These are phyloP conservation scores for Pocillopora meandrina DNA, from an alignment of 92 coral and sea anemone genomes.

Conservation along the genomic window DNA sequence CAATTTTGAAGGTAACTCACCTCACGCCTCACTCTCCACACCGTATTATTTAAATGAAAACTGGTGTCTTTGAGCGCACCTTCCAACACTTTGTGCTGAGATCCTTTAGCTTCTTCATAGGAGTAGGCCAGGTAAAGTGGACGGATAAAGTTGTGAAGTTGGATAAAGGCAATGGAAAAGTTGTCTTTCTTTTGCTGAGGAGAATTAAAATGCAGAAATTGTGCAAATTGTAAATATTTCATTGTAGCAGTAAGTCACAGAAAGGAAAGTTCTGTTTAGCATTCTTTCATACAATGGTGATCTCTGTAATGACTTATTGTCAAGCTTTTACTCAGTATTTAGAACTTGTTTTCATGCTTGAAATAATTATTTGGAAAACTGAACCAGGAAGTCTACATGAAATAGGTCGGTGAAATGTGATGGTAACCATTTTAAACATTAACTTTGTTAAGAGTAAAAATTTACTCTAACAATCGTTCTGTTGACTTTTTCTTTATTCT, in stretches of 20 bases:
- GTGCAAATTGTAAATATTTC: not conserved
- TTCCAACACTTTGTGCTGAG: not conserved
- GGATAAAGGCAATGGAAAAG: constrained; percentile 1
- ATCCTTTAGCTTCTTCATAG: constrained; percentile 13
- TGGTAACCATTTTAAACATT: too few relatives aligned
- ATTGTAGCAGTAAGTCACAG: not conserved
- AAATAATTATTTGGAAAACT: too few relatives aligned
- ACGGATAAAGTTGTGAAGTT: not conserved
- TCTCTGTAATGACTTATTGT: too few relatives aligned
- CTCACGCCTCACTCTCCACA: not conserved
- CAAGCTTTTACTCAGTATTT: too few relatives aligned
- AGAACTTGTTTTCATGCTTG: too few relatives aligned
- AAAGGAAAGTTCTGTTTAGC: not conserved
- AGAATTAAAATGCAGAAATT: not conserved
- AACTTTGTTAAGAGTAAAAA: too few relatives aligned
- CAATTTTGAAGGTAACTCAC: not conserved
- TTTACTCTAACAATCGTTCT: too few relatives aligned
- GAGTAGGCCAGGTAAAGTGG: constrained; percentile 25
- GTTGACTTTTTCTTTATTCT: too few relatives aligned
- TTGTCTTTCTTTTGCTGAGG: constrained; percentile 6
- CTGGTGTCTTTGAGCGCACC: not conserved
- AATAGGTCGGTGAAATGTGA: too few relatives aligned
- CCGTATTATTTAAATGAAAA: not conserved
- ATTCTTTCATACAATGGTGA: too few relatives aligned
- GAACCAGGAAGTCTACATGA: too few relatives aligned